Evolutionary conservation across 2,113 vertebrate species (phyloP), one percentile per base, ranked within the genome.

Genomic region (Phalacrocorax aristotelis): DNA sequence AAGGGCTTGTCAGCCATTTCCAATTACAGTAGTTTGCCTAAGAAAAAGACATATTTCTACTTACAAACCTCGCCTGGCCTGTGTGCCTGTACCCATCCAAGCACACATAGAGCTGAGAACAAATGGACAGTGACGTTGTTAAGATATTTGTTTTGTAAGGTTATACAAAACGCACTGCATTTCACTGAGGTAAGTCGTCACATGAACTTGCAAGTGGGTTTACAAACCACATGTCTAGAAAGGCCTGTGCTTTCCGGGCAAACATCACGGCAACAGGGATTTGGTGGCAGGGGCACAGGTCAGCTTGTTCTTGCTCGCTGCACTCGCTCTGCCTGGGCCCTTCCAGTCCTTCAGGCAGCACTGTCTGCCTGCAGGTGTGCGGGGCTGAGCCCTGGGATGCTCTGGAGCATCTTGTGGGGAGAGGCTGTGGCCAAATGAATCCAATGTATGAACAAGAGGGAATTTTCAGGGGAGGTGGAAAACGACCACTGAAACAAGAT

Each of bases 1-100:
- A 82, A 25, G 23, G 27, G 7, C 54, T 85, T 87, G 70, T 75
- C 93, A 87, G 44, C 34, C 57, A 79, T 91, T 95, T 89, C 57
- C 55, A 94, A 57, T 68, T 93, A 91, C 69, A 75, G 72, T 19
- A 76, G 42, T 64, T 95, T 75, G 78, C 60, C 61, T 69, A 71
- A 81, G 51, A 71, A 83, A 83, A 83, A 84, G n/a, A 55, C n/a
- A 11, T 52, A 40, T 36, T 96, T 96, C 1, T 2, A 8, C 26
- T 71, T 52, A 51, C 10, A 71, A 81, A 65, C 38, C n/a, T 77
- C 0, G 0, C 42, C 29, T 52, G 70, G 40, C 13, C 34, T 61
- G 17, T 30, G 55, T 58, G 76, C 48, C 38, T 27, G 10, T 61
- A 77, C 26, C 38, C 30, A 79, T 48, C 66, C 16, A 54, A 36